phyloP scores from a whole-genome alignment of 2,888 invertebrate genomes.

The Glyphotaelius pellucidus region DNA sequence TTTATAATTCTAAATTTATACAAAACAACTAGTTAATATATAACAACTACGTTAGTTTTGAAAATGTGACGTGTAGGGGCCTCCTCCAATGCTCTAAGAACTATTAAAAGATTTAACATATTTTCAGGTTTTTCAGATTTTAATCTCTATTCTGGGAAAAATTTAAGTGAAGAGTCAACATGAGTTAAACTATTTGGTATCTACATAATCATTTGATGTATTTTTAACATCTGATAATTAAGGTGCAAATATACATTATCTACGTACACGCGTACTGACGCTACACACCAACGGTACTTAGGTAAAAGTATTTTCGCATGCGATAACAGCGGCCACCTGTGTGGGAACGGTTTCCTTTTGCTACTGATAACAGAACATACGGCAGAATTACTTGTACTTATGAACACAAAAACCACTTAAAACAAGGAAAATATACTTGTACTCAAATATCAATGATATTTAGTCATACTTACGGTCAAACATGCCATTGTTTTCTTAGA shows the following conservation, averaged over 20 bases:
- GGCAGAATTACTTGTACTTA: not conserved
- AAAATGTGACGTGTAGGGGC: no score
- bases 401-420: not conserved
- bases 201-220: not conserved
- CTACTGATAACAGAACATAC: conserved; percentile 20
- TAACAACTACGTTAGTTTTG: no score
- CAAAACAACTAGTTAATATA: no score
- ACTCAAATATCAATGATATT: not conserved
- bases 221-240: not conserved
- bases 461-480: not conserved
- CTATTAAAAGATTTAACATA: not conserved
- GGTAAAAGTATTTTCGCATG: not conserved
- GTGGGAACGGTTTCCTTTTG: conserved; percentile 10
- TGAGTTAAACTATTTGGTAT: not conserved
- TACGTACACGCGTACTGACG: not conserved
- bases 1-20: no score
- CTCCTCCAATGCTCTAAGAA: no score
- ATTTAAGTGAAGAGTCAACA: not conserved
- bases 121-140: not conserved
- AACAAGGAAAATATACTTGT: not conserved
- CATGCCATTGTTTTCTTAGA: not conserved
- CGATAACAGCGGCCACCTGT: conserved; percentile 32
- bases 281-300: not conserved
- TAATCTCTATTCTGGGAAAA: not conserved
- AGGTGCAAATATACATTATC: not conserved